phyloP scores from a whole-genome alignment of 2,113 vertebrate genomes.

The Atrichornis clamosus region DNA sequence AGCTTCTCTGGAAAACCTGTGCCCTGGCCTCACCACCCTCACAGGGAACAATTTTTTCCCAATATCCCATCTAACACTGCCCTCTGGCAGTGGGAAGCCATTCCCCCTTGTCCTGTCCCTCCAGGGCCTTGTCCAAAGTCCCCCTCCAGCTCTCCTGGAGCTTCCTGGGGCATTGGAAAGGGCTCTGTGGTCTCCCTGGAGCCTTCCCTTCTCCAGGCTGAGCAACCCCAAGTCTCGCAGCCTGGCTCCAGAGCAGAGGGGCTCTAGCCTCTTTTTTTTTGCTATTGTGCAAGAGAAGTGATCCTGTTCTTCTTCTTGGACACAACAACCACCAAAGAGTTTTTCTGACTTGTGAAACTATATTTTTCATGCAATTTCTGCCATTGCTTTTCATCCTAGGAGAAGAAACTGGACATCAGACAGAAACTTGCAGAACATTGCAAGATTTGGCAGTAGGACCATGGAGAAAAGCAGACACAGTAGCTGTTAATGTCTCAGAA shows the following conservation, averaged over 20 bases:
- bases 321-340: background rate
- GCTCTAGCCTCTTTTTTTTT: background rate
- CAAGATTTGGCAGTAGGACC: background rate
- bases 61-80: background rate
- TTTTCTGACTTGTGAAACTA: background rate
- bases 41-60: fast-evolving
- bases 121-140: background rate
- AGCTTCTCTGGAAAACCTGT: background rate
- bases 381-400: background rate
- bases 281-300: background rate
- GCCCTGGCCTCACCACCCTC: background rate
- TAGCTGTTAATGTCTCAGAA: background rate
- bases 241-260: background rate
- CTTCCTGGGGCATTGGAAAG: background rate
- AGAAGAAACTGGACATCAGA: background rate
- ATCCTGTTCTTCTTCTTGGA: background rate
- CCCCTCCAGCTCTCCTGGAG: background rate
- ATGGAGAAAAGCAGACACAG: background rate
- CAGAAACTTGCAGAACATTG: background rate
- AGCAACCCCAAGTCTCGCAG: background rate
- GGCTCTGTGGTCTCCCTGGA: background rate
- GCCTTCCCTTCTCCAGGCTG: background rate
- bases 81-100: background rate
- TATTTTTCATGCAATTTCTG: background rate
- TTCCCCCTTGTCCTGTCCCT: background rate